Base-by-base conservation (phyloP, 2,888 invertebrate genomes). In the Brenthis daphne region DNA sequence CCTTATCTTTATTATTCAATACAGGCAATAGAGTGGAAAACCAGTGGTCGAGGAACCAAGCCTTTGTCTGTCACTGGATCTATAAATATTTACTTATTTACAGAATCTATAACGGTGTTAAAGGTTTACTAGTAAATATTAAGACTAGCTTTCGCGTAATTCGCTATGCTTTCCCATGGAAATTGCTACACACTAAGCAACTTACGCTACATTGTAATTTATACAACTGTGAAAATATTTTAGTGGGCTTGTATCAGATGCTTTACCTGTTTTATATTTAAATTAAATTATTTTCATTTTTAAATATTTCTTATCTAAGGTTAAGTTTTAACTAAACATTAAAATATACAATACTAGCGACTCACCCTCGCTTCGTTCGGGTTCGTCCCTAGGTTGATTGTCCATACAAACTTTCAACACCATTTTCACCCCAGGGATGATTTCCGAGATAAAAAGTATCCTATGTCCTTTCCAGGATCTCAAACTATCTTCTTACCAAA, bases 1-100 rank as follows among this genome's bases (percentile, higher is more conserved):
- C 80, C 83, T 84, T 82, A 81, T 82, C 80, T 85, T 85, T 82
- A 80, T 84, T 80, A 74, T 76, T 77, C 75, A 73, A 69, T 70
- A 70, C 67, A 70, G 61, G 71, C 77, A 77, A 61, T 68, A 76
- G 77, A 76, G 77, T 76, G 77, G 74, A 75, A 77, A 76, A 72
- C 72, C 70, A 73, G 68, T 63, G 72, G 72, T 69, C 64, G 71
- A 69, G 70, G 68, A 74, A 71, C 72, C 72, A 73, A 65, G 69
- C 72, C 73, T 74, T 74, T 73, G 73, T 75, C 74, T 68, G 65
- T 68, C 48, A 57, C 67, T 67, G 58, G 55, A 69, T 74, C 72
- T 74, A 72, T 74, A 76, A 77, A 75, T 74, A 76, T 56, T 29
- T 68, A 67, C 37, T 61, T 64, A 69, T 67, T 67, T 64, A 51